Conservation (phyloP, 1,140 invertebrate genomes). For the Daktulosphaira vitifoliae region DNA sequence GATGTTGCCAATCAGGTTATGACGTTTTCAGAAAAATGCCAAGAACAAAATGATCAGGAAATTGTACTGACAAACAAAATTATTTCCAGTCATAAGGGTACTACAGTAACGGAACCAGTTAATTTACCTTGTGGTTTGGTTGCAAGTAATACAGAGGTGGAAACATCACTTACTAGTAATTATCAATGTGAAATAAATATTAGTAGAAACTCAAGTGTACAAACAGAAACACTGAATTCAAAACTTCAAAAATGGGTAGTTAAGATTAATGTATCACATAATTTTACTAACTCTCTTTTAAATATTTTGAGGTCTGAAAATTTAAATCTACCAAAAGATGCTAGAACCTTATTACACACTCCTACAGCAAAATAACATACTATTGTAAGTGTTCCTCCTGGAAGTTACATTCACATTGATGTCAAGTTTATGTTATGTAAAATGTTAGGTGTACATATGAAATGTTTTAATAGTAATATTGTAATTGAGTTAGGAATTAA, state of each 20-base stretch:
- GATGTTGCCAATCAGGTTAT: too few species aligned
- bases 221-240: not conserved
- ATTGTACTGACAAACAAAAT: too few species aligned
- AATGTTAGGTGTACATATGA: not conserved
- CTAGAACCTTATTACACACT: not conserved
- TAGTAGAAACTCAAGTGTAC: not conserved
- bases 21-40: too few species aligned
- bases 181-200: not conserved
- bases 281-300: not conserved
- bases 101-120: too few species aligned
- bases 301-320: not conserved
- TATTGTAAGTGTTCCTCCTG: too few species aligned
- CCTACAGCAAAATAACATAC: too few species aligned
- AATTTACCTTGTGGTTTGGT: too few species aligned
- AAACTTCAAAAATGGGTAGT: constrained; percentile 3
- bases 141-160: too few species aligned
- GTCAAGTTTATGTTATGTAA: too few species aligned
- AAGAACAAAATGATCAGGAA: too few species aligned
- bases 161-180: too few species aligned
- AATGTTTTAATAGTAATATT: not conserved
- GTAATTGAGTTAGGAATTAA: not conserved
- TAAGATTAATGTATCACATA: not conserved
- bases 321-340: not conserved
- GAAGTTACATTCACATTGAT: not conserved
- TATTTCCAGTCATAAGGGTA: too few species aligned